Conservation (phyloP, 1,140 invertebrate species). For the Drosophila pachea region DNA sequence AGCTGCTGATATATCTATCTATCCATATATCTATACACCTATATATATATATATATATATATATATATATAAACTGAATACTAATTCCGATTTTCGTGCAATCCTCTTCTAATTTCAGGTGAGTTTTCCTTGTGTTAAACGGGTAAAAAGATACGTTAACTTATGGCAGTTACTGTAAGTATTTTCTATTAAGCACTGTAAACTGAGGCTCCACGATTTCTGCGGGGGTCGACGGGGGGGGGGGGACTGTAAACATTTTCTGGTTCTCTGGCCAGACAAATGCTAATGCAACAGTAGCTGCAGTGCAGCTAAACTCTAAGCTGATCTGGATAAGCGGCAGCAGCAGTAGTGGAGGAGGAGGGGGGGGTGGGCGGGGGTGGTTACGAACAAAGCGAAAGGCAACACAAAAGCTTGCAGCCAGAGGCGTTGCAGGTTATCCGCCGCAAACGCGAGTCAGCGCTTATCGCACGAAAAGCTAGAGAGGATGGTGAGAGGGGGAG, state of each 20-base stretch:
- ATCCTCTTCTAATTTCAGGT: slow-evolving; percentile 53
- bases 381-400: slow-evolving; percentile 3
- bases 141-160: slow-evolving; percentile 1
- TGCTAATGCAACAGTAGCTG: not conserved
- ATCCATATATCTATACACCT: too few species aligned
- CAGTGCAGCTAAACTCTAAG: slow-evolving; percentile 5
- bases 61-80: not conserved
- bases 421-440: slow-evolving; percentile 11
- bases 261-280: too few species aligned
- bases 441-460: slow-evolving; percentile 2
- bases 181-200: slow-evolving; percentile 19
- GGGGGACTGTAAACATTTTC: too few species aligned
- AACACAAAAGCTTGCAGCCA: slow-evolving; percentile 9
- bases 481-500: not conserved
- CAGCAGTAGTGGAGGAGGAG: too few species aligned
- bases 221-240: not conserved
- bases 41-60: too few species aligned
- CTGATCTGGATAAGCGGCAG: slow-evolving; percentile 14
- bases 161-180: slow-evolving; percentile 63
- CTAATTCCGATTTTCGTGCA: slow-evolving; percentile 7
- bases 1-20: too few species aligned
- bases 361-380: too few species aligned
- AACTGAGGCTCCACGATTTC: slow-evolving; percentile 5
- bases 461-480: slow-evolving; percentile 23
- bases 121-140: slow-evolving; percentile 39